phyloP scores from a whole-genome alignment of 2,888 invertebrate species.

The Clostera curtula region DNA sequence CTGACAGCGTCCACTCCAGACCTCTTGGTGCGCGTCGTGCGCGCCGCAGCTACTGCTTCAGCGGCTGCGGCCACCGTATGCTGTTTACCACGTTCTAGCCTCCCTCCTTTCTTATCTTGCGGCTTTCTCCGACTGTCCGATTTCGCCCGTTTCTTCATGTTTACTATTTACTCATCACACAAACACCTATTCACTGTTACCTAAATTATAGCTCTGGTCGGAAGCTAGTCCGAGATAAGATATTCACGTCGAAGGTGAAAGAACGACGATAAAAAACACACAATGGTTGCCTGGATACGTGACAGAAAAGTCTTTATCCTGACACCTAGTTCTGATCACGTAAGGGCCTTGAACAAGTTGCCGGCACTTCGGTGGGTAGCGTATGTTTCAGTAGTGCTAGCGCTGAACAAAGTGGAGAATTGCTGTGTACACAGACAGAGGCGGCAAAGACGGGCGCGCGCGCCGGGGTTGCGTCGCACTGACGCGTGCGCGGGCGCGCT shows the following conservation, averaged over 20 bases:
- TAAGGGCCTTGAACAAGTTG: conserved; percentile 48
- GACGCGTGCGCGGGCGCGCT: conserved; percentile 30
- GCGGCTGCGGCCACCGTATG: conserved; percentile 15
- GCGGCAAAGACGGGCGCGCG: conserved; percentile 25
- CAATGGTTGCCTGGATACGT: conserved; percentile 47
- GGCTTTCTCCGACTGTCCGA: conserved; percentile 29
- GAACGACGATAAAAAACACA: conserved; percentile 55
- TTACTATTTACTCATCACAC: conserved; percentile 29
- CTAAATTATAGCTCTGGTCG: conserved; percentile 28
- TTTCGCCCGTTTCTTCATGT: conserved; percentile 55
- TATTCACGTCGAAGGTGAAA: conserved; percentile 57
- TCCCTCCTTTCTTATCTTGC: conserved; percentile 28
- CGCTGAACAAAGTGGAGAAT: too few relatives aligned
- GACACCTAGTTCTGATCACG: conserved; percentile 52
- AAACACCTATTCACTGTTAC: conserved; percentile 20
- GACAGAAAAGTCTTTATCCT: conserved; percentile 53
- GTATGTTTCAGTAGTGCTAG: conserved; percentile 40
- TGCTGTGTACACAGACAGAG: too few relatives aligned
- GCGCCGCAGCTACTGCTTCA: conserved; percentile 24
- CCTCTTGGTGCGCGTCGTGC: conserved; percentile 44
- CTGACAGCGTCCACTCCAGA: conserved; percentile 66
- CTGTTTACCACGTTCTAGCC: conserved; percentile 28
- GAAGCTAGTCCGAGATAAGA: conserved; percentile 53
- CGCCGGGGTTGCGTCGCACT: conserved; percentile 41
- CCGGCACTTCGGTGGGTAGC: conserved; percentile 14